phyloP scores from a whole-genome alignment of 2,113 vertebrate genomes.

The Campylomormyrus numenius region DNA sequence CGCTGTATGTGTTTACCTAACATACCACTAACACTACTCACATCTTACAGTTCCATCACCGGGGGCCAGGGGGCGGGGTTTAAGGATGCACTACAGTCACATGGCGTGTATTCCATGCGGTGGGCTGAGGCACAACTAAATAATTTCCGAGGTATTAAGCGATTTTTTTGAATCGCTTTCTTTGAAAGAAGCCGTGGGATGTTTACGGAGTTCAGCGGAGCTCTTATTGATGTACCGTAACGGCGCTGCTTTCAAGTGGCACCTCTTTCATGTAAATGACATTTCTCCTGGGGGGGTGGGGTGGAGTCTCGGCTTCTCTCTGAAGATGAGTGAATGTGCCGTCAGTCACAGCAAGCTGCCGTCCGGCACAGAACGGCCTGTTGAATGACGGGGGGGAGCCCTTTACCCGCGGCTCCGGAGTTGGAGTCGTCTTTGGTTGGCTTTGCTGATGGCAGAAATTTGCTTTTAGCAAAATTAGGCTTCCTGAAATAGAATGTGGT shows the following conservation, averaged over 20 bases:
- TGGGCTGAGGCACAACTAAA: background rate
- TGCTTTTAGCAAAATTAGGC: background rate
- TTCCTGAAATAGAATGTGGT: slow-evolving; percentile 7
- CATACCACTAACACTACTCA: slow-evolving; percentile 10
- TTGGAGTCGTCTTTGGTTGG: slow-evolving; percentile 27
- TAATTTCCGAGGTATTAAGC: background rate
- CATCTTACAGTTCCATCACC: background rate
- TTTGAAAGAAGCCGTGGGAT: slow-evolving; percentile 17
- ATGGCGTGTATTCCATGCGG: background rate
- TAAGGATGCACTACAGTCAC: background rate
- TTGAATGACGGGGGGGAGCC: slow-evolving; percentile 20
- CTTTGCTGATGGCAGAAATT: slow-evolving; percentile 26
- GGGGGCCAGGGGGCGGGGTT: background rate
- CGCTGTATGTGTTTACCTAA: background rate
- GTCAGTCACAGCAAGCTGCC: slow-evolving; percentile 23
- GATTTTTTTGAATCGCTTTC: slow-evolving; percentile 9
- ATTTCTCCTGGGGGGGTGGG: background rate
- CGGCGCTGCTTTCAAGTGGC: background rate
- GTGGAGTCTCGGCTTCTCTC: background rate
- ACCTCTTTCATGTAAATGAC: slow-evolving; percentile 26
- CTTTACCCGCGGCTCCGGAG: background rate
- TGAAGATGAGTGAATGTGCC: slow-evolving; percentile 26
- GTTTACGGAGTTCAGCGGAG: background rate
- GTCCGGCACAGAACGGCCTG: slow-evolving; percentile 10
- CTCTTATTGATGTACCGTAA: background rate